phyloP scores from a whole-genome alignment of 2,888 invertebrate genomes.

The Heliconius sara region DNA sequence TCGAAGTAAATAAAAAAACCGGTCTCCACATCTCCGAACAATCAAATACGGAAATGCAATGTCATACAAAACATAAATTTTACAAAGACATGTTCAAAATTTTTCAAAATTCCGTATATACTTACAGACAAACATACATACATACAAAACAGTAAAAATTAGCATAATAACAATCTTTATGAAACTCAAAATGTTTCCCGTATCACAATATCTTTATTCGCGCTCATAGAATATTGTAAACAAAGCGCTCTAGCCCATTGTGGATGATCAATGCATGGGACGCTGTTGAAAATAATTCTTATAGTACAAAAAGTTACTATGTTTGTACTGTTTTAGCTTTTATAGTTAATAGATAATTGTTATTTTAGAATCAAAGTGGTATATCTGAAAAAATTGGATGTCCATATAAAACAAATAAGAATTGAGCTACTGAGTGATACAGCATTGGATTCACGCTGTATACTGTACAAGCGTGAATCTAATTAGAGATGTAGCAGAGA shows the following conservation, averaged over 20 bases:
- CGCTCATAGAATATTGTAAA: slow-evolving; percentile 31
- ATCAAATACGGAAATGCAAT: slow-evolving; percentile 11
- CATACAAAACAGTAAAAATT: slow-evolving; percentile 9
- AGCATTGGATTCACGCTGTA: too few species aligned
- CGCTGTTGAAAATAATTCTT: slow-evolving; percentile 24
- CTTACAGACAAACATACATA: slow-evolving; percentile 9
- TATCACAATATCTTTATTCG: slow-evolving; percentile 25
- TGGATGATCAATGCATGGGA: slow-evolving; percentile 23
- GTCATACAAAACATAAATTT: slow-evolving; percentile 4
- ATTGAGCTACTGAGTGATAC: too few species aligned
- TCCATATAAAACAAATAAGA: too few species aligned
- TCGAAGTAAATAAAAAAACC: neutral
- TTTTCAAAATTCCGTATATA: slow-evolving; percentile 15
- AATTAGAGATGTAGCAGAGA: too few species aligned
- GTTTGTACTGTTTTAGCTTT: slow-evolving; percentile 8
- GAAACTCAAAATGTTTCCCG: slow-evolving; percentile 29
- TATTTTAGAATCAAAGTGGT: neutral
- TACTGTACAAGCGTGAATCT: too few species aligned
- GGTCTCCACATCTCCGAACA: slow-evolving; percentile 11
- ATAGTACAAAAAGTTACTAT: neutral
- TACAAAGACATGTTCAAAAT: slow-evolving; percentile 22
- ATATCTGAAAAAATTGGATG: neutral
- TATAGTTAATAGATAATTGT: slow-evolving; percentile 24
- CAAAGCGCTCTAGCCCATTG: slow-evolving; percentile 39
- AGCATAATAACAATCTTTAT: slow-evolving; percentile 27